These are phyloP conservation scores for Chelonus formosanus DNA, from an alignment of 2,888 invertebrate species.

Conservation along the genomic window DNA sequence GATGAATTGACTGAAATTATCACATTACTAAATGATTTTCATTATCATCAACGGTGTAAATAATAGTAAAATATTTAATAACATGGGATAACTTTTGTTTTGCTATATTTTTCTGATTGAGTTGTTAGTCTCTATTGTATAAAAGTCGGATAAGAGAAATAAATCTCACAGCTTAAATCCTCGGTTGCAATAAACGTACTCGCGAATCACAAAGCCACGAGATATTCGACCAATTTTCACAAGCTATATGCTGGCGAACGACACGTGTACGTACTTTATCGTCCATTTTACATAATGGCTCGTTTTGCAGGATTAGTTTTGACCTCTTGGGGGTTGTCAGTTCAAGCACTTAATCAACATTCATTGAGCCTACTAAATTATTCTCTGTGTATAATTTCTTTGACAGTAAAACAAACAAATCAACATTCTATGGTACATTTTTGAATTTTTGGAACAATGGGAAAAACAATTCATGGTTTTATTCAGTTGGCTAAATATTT, in stretches of 20 bases:
- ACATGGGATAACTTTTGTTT: too few relatives aligned
- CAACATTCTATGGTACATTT: too few relatives aligned
- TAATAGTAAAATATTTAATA: too few relatives aligned
- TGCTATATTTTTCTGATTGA: slow-evolving; percentile 11
- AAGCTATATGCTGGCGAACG: background rate
- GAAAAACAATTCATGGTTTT: too few relatives aligned
- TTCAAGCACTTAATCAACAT: slow-evolving; percentile 8
- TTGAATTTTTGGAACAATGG: too few relatives aligned
- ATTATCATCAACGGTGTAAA: too few relatives aligned
- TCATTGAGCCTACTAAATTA: background rate
- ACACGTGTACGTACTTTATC: slow-evolving; percentile 24
- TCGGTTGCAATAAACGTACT: slow-evolving; percentile 23
- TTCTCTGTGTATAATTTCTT: background rate
- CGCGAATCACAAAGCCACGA: slow-evolving; percentile 24
- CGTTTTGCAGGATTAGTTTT: slow-evolving; percentile 1
- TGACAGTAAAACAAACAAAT: background rate
- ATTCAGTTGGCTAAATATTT: too few relatives aligned
- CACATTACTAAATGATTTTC: too few relatives aligned
- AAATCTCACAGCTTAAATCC: slow-evolving; percentile 24
- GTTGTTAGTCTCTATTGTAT: slow-evolving; percentile 18
- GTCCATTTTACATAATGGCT: slow-evolving; percentile 26
- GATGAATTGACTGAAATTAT: too few relatives aligned
- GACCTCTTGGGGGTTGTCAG: background rate
- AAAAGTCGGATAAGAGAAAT: slow-evolving; percentile 10
- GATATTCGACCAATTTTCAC: slow-evolving; percentile 20